These are phyloP conservation scores for Anticlea derivata DNA, from an alignment of 2,888 invertebrate species.

Conservation along the genomic window DNA sequence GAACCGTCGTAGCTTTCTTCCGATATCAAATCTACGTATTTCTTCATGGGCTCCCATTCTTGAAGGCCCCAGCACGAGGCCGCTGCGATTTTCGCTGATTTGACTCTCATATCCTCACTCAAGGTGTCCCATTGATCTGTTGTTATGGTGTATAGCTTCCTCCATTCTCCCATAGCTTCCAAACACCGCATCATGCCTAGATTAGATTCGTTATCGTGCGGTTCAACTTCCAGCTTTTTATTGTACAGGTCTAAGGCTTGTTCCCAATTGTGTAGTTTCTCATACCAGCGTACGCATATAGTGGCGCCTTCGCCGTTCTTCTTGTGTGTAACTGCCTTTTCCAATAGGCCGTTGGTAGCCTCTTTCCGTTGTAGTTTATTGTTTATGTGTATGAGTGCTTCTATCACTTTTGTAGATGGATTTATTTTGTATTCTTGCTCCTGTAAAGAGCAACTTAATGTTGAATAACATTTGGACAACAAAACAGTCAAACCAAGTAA, in stretches of 20 bases:
- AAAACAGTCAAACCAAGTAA: too few species aligned
- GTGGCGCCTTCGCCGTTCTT: constrained; percentile 85
- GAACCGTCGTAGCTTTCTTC: constrained; percentile 97
- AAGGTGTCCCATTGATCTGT: constrained; percentile 86
- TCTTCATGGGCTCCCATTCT: constrained; percentile 97
- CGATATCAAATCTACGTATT: constrained; percentile 93
- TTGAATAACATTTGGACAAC: too few species aligned
- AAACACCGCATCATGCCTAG: constrained; percentile 97
- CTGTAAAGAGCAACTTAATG: constrained; percentile 45
- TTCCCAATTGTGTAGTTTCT: constrained; percentile 99
- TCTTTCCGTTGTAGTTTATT: constrained; percentile 99
- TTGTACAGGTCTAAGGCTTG: constrained; percentile 95
- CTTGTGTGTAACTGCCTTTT: constrained; percentile 92
- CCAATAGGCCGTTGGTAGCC: constrained; percentile 96
- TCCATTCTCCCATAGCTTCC: constrained; percentile 99
- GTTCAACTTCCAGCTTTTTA: constrained; percentile 87
- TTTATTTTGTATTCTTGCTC: constrained; percentile 94
- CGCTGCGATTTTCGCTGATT: constrained; percentile 94
- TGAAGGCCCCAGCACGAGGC: constrained; percentile 98
- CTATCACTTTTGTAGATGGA: constrained; percentile 90
- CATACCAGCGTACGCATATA: constrained; percentile 95
- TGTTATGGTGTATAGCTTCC: constrained; percentile 90
- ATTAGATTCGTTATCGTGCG: constrained; percentile 90
- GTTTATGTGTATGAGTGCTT: constrained; percentile 97
- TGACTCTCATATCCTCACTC: constrained; percentile 72